Base-by-base conservation (phyloP, 2,888 invertebrate genomes). In the Stratiomys singularior region DNA sequence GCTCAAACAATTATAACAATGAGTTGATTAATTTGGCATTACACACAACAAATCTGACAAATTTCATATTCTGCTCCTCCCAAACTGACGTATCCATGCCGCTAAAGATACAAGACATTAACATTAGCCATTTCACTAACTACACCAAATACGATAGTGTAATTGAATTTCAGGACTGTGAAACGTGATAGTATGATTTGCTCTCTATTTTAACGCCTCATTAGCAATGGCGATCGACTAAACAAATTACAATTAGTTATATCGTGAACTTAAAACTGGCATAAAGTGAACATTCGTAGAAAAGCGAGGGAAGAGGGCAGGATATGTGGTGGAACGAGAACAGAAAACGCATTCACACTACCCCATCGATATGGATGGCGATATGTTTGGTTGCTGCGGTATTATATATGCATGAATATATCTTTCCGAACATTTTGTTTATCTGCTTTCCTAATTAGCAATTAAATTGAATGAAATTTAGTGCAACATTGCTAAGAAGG, bases 161-260 rank as follows among this genome's bases (percentile, higher is more conserved):
- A 37, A 5, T 37, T 37, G n/a, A 3, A 37, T 37, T 37, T 37
- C 3, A 37, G 5, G 5, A 37, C 37, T 37, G 52, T 52, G 25
- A 72, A 58, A 27, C 74, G 60, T 74, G 74, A 74, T 74, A 52
- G 30, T 60, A 37, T 58, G 44, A 60, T 74, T 74, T 60, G 52
- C 30, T 18, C 30, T 37, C 58, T 18, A 58, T 58, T 58, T 74
- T 58, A 74, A 74, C 60, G 30, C 58, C 60, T 37, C 58, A 74
- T 74, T 58, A 58, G 37, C 30, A 27, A 37, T 44, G 30, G 28
- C 13, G 56, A 56, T 56, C 58, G 25, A 52, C 71, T 52, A 71
- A 72, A 58, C 58, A 72, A 58, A 72, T 58, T 58, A 72, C 30
- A 52, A 67, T 46, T 30, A 64, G 27, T n/a, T 64, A 7, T 52